phyloP scores from a whole-genome alignment of 2,113 vertebrate species.

The Datnioides undecimradiatus region DNA sequence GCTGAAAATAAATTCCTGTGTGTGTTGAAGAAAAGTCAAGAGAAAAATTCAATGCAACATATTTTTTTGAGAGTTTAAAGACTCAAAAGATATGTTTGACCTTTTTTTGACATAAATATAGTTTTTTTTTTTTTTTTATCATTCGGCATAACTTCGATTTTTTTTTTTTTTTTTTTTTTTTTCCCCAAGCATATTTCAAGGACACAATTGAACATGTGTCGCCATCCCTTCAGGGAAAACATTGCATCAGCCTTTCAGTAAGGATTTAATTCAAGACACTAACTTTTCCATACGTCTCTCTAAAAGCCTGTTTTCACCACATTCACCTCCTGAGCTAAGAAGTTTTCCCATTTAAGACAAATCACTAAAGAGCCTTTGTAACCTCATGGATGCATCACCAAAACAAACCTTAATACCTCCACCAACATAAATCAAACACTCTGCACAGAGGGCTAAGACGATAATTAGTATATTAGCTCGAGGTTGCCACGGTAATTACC shows the following conservation, averaged over 20 bases:
- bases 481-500: not conserved
- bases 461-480: slow-evolving; percentile 14
- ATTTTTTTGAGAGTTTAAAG: not conserved
- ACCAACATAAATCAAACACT: slow-evolving; percentile 31
- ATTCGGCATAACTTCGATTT: not conserved
- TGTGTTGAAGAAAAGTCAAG: too few species aligned
- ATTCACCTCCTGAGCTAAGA: not conserved
- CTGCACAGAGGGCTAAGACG: slow-evolving; percentile 2
- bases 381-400: slow-evolving; percentile 4
- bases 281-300: slow-evolving; percentile 26
- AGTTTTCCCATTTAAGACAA: slow-evolving; percentile 30
- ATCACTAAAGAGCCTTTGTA: slow-evolving; percentile 10
- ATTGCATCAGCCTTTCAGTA: not conserved
- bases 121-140: not conserved
- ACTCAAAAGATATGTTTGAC: not conserved
- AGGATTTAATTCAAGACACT: not conserved
- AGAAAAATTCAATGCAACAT: too few species aligned
- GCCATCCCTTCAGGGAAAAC: not conserved
- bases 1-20: not conserved
- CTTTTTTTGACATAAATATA: too few species aligned
- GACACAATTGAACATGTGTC: not conserved
- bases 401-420: slow-evolving; percentile 25
- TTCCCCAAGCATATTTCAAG: not conserved
- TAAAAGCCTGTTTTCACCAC: slow-evolving; percentile 8
- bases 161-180: not conserved